Evolutionary conservation across 2,888 invertebrate species (phyloP).

Genomic region (Apamea monoglypha): DNA sequence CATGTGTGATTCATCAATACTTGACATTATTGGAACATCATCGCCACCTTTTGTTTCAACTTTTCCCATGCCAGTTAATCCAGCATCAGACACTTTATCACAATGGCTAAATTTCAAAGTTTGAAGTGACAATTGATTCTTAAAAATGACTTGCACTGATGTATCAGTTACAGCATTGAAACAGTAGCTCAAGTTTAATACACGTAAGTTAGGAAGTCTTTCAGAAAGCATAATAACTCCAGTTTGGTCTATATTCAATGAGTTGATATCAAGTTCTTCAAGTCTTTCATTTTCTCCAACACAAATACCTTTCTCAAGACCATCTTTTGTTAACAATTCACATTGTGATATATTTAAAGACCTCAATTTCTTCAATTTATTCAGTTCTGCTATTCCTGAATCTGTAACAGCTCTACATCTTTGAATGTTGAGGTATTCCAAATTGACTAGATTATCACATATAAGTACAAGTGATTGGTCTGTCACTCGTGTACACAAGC

Average conservation of each 20-base stretch:
- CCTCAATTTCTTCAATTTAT: slow-evolving; percentile 89
- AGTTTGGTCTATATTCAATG: slow-evolving; percentile 91
- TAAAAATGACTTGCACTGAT: slow-evolving; percentile 92
- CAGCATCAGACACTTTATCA: slow-evolving; percentile 92
- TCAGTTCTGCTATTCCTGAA: slow-evolving; percentile 89
- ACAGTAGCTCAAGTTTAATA: slow-evolving; percentile 92
- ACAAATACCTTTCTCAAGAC: slow-evolving; percentile 91
- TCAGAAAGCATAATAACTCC: slow-evolving; percentile 91
- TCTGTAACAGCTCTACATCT: slow-evolving; percentile 92
- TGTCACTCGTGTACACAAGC: slow-evolving; percentile 92
- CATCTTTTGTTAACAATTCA: slow-evolving; percentile 91
- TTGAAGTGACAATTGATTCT: slow-evolving; percentile 90
- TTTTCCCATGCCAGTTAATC: slow-evolving; percentile 92
- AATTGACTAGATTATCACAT: slow-evolving; percentile 89
- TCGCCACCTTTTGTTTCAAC: slow-evolving; percentile 78
- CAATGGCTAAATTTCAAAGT: slow-evolving; percentile 92
- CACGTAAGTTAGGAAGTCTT: slow-evolving; percentile 89
- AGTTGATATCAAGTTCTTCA: slow-evolving; percentile 89
- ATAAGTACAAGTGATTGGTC: slow-evolving; percentile 91
- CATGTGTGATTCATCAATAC: slow-evolving; percentile 73
- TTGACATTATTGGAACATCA: slow-evolving; percentile 80
- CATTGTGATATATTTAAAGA: slow-evolving; percentile 92
- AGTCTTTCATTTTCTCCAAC: slow-evolving; percentile 84
- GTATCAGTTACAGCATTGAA: slow-evolving; percentile 93
- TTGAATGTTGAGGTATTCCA: slow-evolving; percentile 91